Percentiles rank a stretch among this genome's conserved stretches.
phyloP scores from a whole-genome alignment of 2,888 invertebrate genomes.

The Patella caerulea region DNA sequence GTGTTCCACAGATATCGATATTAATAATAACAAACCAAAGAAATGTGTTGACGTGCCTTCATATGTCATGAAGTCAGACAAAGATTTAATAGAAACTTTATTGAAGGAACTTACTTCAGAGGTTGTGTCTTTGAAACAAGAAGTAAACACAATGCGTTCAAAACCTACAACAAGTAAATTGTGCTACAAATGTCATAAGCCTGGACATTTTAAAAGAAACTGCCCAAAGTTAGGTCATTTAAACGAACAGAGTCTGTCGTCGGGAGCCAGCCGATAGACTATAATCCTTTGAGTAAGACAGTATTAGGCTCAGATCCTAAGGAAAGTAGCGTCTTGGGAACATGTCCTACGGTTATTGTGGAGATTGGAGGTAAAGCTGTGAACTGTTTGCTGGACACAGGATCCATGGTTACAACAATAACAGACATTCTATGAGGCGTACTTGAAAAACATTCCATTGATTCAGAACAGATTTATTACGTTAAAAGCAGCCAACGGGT shows the following conservation, averaged over 20 bases:
- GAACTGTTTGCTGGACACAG: background rate
- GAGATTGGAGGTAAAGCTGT: too few relatives aligned
- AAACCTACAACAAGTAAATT: background rate
- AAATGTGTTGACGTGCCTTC: background rate
- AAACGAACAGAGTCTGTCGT: background rate
- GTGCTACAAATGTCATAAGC: background rate
- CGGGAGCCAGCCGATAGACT: too few relatives aligned
- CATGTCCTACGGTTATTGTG: too few relatives aligned
- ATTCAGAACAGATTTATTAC: background rate
- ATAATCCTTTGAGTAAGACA: too few relatives aligned
- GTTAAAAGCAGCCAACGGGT: conserved; percentile 1
- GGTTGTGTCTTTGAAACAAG: background rate
- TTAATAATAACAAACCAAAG: background rate
- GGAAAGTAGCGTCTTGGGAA: too few relatives aligned
- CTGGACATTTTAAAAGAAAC: background rate
- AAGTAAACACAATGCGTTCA: background rate
- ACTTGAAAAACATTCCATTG: background rate
- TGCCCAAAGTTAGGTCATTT: too few relatives aligned
- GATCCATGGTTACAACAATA: background rate
- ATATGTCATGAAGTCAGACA: background rate
- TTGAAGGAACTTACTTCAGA: background rate
- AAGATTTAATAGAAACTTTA: background rate
- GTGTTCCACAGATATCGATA: background rate
- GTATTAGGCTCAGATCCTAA: too few relatives aligned
- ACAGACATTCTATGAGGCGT: background rate